phyloP scores from a whole-genome alignment of 2,113 vertebrate species.

The Macquaria ambigua region DNA sequence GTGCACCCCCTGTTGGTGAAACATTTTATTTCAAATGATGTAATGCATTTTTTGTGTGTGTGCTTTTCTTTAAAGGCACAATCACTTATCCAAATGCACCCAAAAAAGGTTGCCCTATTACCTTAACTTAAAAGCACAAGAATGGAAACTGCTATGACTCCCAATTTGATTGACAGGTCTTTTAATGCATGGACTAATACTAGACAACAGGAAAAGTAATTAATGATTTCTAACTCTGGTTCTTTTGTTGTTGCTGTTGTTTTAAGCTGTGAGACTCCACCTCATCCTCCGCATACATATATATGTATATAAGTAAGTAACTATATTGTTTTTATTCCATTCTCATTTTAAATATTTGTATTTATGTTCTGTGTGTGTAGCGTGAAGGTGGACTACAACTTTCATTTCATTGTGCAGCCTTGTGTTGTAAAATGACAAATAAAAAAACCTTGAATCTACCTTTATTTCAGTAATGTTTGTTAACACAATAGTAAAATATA shows the following conservation, averaged over 20 bases:
- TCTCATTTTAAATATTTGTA: no score
- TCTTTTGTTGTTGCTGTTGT: background rate
- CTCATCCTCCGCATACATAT: no score
- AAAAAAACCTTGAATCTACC: no score
- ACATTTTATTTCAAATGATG: background rate
- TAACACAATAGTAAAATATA: background rate
- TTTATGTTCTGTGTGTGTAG: no score
- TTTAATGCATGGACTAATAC: background rate
- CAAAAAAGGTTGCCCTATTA: background rate
- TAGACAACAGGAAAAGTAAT: background rate
- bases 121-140: background rate
- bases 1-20: slow-evolving; percentile 41
- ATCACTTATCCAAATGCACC: background rate
- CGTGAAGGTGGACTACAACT: no score
- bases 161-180: background rate
- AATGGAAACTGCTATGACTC: background rate
- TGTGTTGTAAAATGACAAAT: no score
- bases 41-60: background rate
- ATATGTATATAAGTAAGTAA: no score
- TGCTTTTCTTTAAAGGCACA: background rate
- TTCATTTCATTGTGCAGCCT: no score
- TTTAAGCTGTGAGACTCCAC: background rate
- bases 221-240: background rate
- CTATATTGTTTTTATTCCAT: no score
- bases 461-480: background rate